Evolutionary conservation across 2,797 vertebrate species (phyloP).

Genomic region (Danio jaintianensis): DNA sequence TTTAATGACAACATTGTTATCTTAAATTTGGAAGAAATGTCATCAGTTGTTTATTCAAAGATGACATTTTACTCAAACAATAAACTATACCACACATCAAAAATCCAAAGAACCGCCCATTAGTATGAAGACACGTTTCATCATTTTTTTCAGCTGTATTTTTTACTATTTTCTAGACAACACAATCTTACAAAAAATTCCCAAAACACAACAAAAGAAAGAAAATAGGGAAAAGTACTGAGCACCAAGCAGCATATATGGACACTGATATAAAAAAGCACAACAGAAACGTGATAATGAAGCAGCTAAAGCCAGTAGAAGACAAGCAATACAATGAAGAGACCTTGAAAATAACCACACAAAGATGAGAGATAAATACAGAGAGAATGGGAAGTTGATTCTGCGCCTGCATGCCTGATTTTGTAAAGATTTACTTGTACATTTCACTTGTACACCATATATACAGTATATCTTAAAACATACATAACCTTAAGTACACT

Average conservation of each 20-base stretch:
- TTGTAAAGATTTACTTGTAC: background rate
- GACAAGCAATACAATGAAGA: conserved; percentile 48
- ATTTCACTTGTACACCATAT: background rate
- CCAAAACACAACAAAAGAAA: conserved; percentile 23
- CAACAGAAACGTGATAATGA: conserved; percentile 26
- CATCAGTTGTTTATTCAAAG: too few species aligned
- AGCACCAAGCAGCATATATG: conserved; percentile 5
- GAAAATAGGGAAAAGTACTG: background rate
- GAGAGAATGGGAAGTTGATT: background rate
- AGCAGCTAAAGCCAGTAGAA: conserved; percentile 29
- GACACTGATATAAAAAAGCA: conserved; percentile 12
- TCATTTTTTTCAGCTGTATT: too few species aligned
- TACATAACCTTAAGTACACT: background rate
- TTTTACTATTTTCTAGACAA: too few species aligned
- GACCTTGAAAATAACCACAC: conserved; percentile 51
- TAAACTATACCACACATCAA: too few species aligned
- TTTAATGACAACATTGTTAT: too few species aligned
- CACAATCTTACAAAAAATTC: conserved; percentile 15
- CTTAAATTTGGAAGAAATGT: too few species aligned
- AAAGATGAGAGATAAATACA: conserved; percentile 13
- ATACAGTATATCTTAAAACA: background rate
- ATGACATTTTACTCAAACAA: too few species aligned
- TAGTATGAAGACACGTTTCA: background rate
- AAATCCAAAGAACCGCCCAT: background rate
- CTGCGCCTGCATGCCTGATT: background rate